Evolutionary conservation across 2,888 invertebrate species (phyloP).

Genomic region (Helicoverpa assulta): DNA sequence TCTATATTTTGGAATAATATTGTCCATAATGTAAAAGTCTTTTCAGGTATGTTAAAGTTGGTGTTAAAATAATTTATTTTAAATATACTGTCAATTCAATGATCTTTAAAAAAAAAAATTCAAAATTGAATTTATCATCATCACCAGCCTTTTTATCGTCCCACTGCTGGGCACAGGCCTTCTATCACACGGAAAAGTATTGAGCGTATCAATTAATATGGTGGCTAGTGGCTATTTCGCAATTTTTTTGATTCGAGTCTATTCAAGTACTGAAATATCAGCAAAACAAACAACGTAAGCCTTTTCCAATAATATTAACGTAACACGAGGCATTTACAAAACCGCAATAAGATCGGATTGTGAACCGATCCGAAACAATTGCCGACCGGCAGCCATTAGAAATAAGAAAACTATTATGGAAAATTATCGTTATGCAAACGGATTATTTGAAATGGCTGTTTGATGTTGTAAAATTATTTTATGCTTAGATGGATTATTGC

Average conservation of each 20-base stretch:
- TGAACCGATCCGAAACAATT: conserved; percentile 81
- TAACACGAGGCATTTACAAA: conserved; percentile 61
- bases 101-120: no score
- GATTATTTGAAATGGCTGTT: conserved; percentile 58
- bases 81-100: no score
- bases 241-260: conserved; percentile 5
- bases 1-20: neutral
- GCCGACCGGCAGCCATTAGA: conserved; percentile 66
- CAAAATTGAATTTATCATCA: no score
- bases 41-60: no score
- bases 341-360: conserved; percentile 82
- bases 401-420: conserved; percentile 61
- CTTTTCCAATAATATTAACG: conserved; percentile 58
- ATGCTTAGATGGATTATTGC: conserved; percentile 46
- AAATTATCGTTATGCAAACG: conserved; percentile 67
- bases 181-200: no score
- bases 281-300: conserved; percentile 38
- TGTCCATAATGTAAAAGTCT: no score
- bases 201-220: neutral
- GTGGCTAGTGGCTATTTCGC: neutral
- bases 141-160: no score
- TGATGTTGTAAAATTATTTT: conserved; percentile 60
- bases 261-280: conserved; percentile 15
- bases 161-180: no score
- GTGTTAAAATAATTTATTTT: no score